These are phyloP conservation scores for Morpho deidamia DNA, from an alignment of 2,888 invertebrate genomes.

Conservation along the genomic window DNA sequence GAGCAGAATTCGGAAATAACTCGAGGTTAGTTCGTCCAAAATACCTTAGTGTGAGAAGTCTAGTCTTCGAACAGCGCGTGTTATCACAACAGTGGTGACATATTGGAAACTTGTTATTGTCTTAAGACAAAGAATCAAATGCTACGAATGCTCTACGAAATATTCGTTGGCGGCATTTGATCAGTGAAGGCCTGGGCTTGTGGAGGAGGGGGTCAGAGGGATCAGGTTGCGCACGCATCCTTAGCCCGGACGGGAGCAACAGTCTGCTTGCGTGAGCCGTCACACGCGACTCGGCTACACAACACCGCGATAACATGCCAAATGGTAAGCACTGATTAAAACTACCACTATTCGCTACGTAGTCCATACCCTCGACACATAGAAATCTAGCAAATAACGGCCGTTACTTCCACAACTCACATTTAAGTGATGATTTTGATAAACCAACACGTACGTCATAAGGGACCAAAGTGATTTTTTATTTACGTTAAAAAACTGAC, in stretches of 20 bases:
- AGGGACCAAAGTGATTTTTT: constrained; percentile 47
- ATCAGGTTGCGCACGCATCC: constrained; percentile 55
- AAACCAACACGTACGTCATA: background rate
- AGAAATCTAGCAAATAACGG: constrained; percentile 29
- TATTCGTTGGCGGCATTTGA: constrained; percentile 34
- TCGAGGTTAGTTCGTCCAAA: too few relatives aligned
- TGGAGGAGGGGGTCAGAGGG: constrained; percentile 33
- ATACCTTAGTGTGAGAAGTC: too few relatives aligned
- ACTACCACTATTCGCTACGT: constrained; percentile 26
- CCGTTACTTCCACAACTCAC: constrained; percentile 25
- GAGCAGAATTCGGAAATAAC: too few relatives aligned
- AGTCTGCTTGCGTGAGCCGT: constrained; percentile 72
- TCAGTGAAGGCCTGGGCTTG: constrained; percentile 29
- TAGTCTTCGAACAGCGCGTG: too few relatives aligned
- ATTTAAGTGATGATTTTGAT: constrained; percentile 56
- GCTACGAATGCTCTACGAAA: too few relatives aligned
- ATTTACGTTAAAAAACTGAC: constrained; percentile 43
- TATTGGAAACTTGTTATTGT: too few relatives aligned
- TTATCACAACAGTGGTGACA: too few relatives aligned
- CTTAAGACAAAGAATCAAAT: too few relatives aligned
- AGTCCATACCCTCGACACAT: constrained; percentile 10
- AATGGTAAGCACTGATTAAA: constrained; percentile 60
- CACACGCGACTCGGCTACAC: constrained; percentile 48
- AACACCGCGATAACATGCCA: constrained; percentile 58
- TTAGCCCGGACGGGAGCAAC: constrained; percentile 66